Evolutionary conservation across 2,113 vertebrate species (phyloP), one percentile per base, ranked within the genome.

Genomic region (Oncorhynchus nerka): DNA sequence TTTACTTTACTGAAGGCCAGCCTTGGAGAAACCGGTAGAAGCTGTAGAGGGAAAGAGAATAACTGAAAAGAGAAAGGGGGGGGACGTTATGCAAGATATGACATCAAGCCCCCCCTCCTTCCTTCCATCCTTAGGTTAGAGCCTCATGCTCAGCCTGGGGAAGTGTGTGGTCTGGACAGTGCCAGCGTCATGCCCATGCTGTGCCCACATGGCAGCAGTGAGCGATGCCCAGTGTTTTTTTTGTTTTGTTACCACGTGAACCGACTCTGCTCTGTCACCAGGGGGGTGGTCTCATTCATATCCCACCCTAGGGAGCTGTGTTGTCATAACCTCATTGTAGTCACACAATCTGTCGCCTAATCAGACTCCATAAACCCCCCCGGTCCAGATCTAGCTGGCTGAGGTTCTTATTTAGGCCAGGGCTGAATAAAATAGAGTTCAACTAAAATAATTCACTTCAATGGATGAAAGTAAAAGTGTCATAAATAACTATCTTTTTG

Each of bases 171-270:
- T 8, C n/a, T 62, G 59, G 19, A 55, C 16, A 19, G 51, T 55
- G 51, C 15, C 51, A 57, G 55, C 19, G 4, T 57, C 13, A 20
- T 20, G 19, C 55, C 55, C 55, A 62, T 62, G 59, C n/a, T 62
- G 59, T 62, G n/a, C n/a, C 59, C 59, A 62, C 19, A 62, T 62
- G 59, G n/a, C 59, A 57, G 55, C 55, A 62, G n/a, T 62, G 59
- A 62, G 16, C 3, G 59, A 62, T n/a, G 59, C 59, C 59, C 59
- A 62, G 59, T 3, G 9, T 45, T 45, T 45, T 45, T 11, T 45
- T 11, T 3, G 8, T 9, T 45, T 11, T 39, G 1, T 61, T 61
- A 4, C 2, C 59, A 62, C 59, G 7, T 13, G n/a, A 8, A 62
- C 59, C 59, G 2, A n/a, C 13, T 57, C 16, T 1, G 55, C 5